Evolutionary conservation across 1,140 invertebrate genomes (phyloP).

Genomic region (Odontomachus brunneus): DNA sequence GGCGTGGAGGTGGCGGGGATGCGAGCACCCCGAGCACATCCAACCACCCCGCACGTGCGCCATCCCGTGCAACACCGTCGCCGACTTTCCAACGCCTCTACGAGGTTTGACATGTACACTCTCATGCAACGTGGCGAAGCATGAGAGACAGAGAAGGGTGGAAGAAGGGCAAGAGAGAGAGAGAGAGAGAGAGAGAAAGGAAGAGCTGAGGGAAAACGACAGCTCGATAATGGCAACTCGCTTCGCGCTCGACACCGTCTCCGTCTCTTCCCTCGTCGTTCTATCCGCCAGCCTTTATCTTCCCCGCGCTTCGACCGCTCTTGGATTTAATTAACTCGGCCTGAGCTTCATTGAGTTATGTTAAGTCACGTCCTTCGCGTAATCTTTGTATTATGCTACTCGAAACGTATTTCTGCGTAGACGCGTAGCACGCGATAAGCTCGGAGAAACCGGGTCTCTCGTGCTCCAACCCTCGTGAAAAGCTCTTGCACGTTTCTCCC

Average conservation of each 20-base stretch:
- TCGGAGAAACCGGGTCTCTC: constrained; percentile 16
- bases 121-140: background rate
- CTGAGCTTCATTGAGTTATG: constrained; percentile 76
- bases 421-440: constrained; percentile 67
- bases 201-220: constrained; percentile 23
- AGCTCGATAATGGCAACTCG: constrained; percentile 47
- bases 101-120: constrained; percentile 30
- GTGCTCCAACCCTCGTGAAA: constrained; percentile 19
- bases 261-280: constrained; percentile 21
- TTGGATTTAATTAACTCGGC: constrained; percentile 78
- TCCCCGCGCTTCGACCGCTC: constrained; percentile 40
- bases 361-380: constrained; percentile 75
- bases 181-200: constrained; percentile 17
- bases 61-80: constrained; percentile 9
- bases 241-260: constrained; percentile 30
- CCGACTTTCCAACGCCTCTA: constrained; percentile 14
- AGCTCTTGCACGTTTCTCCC: background rate
- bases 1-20: background rate
- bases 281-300: constrained; percentile 28
- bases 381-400: constrained; percentile 77
- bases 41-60: constrained; percentile 36
- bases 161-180: constrained; percentile 1
- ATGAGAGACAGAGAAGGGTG: background rate
- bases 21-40: constrained; percentile 11
- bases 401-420: constrained; percentile 73